Evolutionary conservation across 2,113 vertebrate species (phyloP), one percentile per base, ranked within the genome.

Genomic region (Clarias magur): DNA sequence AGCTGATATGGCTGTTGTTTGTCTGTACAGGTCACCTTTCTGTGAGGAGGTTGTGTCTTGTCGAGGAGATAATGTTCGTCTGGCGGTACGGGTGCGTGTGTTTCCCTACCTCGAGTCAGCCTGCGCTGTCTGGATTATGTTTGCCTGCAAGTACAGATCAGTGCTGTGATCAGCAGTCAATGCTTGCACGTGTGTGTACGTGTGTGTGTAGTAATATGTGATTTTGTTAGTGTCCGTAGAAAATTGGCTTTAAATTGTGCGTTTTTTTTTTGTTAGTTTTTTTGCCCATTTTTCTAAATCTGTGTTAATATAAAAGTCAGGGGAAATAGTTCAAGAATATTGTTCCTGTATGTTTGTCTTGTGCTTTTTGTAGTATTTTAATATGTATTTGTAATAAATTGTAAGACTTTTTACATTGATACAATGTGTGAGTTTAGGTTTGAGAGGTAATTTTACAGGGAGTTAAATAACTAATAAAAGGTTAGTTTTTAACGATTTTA

Each of bases 61-160:
- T 54, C 96, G 97, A 85, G 98, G 98, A 34, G 98, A 99, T 93
- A 96, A 98, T 72, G 97, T 99, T 88, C 95, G 97, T 80, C 95
- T 99, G 75, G 98, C 98, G 0, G 95, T 99, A 60, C 96, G 98
- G 16, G 97, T 97, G 0, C 94, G 98, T 76, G 97, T 99, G 83
- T 99, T 97, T 91, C 89, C 94, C 2, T 99, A 99, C 90, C 97
- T 97, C 15, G 98, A 99, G 91, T 97, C 95, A 57, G 96, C 95
- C 0, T 99, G 97, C 90, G 98, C 98, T 21, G 97, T 99, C 89
- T 99, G 98, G 98, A 95, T 99, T 91, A 99, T 99, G 98, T 98
- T 99, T 94, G 97, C 98, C 86, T 99, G 97, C 95, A 99, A 98
- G 96, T 99, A 99, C 88, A 96, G 97, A 83, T 99, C 95, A 3